Evolutionary conservation across 2,888 invertebrate species (phyloP).

Genomic region (Homarus gammarus): DNA sequence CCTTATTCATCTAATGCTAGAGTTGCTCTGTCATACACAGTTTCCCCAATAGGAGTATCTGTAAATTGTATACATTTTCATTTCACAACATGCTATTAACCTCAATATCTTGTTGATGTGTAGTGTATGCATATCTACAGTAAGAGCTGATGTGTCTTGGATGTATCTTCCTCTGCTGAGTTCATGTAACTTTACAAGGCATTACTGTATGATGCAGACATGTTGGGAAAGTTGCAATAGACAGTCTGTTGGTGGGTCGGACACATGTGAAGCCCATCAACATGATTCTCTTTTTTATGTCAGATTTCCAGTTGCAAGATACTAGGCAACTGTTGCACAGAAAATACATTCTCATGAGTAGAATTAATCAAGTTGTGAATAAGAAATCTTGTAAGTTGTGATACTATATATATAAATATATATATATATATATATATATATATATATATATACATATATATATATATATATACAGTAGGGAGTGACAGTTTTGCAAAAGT

Average conservation of each 20-base stretch:
- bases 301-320: constrained; percentile 4
- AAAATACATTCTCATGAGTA: constrained; percentile 22
- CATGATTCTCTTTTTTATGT: constrained; percentile 23
- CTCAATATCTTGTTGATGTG: constrained; percentile 20
- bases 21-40: constrained; percentile 45
- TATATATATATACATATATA: too few species aligned
- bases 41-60: constrained; percentile 26
- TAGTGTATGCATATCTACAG: constrained; percentile 21
- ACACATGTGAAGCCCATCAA: neutral
- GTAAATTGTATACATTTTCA: constrained; percentile 4
- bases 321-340: constrained; percentile 1
- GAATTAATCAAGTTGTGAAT: constrained; percentile 48
- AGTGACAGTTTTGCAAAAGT: too few species aligned
- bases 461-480: too few species aligned
- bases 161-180: constrained; percentile 28
- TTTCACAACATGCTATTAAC: constrained; percentile 32
- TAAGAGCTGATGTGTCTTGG: constrained; percentile 22
- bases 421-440: too few species aligned
- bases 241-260: neutral
- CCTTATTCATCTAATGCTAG: constrained; percentile 57
- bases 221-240: constrained; percentile 15
- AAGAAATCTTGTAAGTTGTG: constrained; percentile 62
- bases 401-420: constrained; percentile 65
- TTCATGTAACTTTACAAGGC: constrained; percentile 21
- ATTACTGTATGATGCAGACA: constrained; percentile 29